Conservation (phyloP, 2,888 invertebrate genomes). For the Apodemia mormo region DNA sequence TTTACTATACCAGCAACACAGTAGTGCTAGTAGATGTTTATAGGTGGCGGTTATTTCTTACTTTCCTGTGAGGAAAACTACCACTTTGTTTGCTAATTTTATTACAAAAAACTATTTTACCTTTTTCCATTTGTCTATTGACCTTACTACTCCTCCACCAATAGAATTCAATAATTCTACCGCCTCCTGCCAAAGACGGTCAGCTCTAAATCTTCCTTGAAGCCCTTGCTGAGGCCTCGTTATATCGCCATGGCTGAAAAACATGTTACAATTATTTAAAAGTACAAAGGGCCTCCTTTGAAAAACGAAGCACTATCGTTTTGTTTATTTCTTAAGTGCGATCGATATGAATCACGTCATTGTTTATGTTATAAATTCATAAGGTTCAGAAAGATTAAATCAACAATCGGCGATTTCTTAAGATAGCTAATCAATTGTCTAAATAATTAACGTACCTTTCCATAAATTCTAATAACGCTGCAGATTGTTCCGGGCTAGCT, state of each 20-base stretch:
- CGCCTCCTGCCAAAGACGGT: conserved; percentile 30
- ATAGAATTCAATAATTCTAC: conserved; percentile 28
- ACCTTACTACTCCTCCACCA: conserved; percentile 29
- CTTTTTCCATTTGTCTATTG: conserved; percentile 29
- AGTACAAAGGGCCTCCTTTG: not conserved
- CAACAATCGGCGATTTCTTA: not conserved
- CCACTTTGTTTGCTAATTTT: conserved; percentile 2
- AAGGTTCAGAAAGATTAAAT: not conserved
- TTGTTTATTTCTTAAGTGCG: not conserved
- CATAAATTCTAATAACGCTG: conserved; percentile 1
- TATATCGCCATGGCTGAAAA: conserved; percentile 31
- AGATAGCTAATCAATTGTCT: not conserved
- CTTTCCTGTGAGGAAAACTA: not conserved
- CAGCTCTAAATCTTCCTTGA: conserved; percentile 30
- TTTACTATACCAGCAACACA: no score
- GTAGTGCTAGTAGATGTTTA: no score
- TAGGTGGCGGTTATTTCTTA: no score
- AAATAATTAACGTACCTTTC: not conserved
- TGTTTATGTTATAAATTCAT: not conserved
- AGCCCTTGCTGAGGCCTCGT: conserved; percentile 32
- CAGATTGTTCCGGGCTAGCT: not conserved
- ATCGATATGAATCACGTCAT: not conserved
- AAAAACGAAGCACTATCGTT: not conserved
- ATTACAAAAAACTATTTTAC: conserved; percentile 17
- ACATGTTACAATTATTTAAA: not conserved